These are phyloP conservation scores for Galeruca laticollis DNA, from an alignment of 2,888 invertebrate genomes.

Conservation along the genomic window DNA sequence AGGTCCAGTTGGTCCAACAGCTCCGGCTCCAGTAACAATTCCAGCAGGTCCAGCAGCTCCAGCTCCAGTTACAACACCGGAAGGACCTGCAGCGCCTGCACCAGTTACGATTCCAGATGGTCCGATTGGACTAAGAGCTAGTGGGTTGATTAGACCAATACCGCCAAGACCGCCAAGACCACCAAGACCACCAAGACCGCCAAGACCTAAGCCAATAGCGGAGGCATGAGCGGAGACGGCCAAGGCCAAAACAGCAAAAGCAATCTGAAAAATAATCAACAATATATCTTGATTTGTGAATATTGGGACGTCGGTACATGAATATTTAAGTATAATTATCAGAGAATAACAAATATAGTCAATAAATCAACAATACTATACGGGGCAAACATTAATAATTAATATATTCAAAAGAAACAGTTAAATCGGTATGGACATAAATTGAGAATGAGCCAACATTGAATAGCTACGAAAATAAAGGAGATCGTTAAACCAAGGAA, in stretches of 20 bases:
- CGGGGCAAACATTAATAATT: too few relatives aligned
- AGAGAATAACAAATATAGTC: too few relatives aligned
- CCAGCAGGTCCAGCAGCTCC: slow-evolving; percentile 25
- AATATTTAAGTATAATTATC: too few relatives aligned
- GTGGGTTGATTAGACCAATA: slow-evolving; percentile 28
- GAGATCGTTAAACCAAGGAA: too few relatives aligned
- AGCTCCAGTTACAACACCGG: slow-evolving; percentile 29
- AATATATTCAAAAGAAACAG: too few relatives aligned
- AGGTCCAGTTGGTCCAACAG: slow-evolving; percentile 39
- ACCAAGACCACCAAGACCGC: slow-evolving; percentile 23
- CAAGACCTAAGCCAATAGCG: slow-evolving; percentile 21
- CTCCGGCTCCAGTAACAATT: slow-evolving; percentile 34
- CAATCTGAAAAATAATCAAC: slow-evolving; percentile 23
- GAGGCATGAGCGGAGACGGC: slow-evolving; percentile 32
- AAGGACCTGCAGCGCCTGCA: slow-evolving; percentile 27
- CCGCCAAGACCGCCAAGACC: slow-evolving; percentile 11
- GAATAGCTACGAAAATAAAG: too few relatives aligned
- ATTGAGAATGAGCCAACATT: too few relatives aligned
- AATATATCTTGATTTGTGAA: too few relatives aligned
- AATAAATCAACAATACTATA: too few relatives aligned
- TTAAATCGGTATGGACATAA: too few relatives aligned
- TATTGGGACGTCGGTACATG: too few relatives aligned
- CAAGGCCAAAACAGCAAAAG: slow-evolving; percentile 30
- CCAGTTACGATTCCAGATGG: slow-evolving; percentile 38
- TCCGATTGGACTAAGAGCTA: slow-evolving; percentile 37